Conservation (phyloP, 2,113 vertebrate species). For the Leptobrachium leishanense region DNA sequence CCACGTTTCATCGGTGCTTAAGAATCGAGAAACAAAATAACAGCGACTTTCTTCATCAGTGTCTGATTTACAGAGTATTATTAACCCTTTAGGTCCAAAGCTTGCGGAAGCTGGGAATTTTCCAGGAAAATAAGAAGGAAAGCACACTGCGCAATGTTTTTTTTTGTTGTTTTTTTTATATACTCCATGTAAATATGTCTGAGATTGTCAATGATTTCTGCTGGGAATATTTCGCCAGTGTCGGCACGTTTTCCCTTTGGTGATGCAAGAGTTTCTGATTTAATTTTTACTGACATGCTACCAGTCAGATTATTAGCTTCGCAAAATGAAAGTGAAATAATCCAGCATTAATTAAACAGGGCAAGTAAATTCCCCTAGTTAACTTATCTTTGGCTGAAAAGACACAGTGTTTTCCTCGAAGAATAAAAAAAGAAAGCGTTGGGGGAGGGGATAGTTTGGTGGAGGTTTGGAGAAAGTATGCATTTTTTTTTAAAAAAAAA, state of each 20-base stretch:
- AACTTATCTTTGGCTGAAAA: slow-evolving; percentile 64
- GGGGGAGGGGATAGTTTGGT: not conserved
- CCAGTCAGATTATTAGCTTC: slow-evolving; percentile 72
- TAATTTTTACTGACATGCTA: slow-evolving; percentile 76
- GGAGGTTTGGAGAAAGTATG: too few species aligned
- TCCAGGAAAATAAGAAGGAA: not conserved
- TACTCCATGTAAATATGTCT: slow-evolving; percentile 58
- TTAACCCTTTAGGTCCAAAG: slow-evolving; percentile 58
- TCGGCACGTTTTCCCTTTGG: slow-evolving; percentile 67
- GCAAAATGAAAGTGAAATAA: slow-evolving; percentile 78
- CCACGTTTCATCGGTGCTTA: slow-evolving; percentile 62
- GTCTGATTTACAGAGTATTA: slow-evolving; percentile 67
- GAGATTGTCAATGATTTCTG: slow-evolving; percentile 67
- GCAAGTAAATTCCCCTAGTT: slow-evolving; percentile 68
- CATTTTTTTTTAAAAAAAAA: too few species aligned
- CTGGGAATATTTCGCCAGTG: slow-evolving; percentile 62
- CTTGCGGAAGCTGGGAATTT: not conserved
- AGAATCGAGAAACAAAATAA: slow-evolving; percentile 73
- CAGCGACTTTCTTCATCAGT: slow-evolving; percentile 69
- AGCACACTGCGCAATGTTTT: slow-evolving; percentile 54
- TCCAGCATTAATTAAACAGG: slow-evolving; percentile 77
- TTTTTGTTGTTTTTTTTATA: too few species aligned
- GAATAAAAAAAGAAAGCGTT: not conserved
- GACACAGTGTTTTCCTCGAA: slow-evolving; percentile 55
- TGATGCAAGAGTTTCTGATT: slow-evolving; percentile 71